A percentile compares a stretch with the other conserved stretches of the same genome.
Conservation (phyloP, 2,797 vertebrate species). For the Ceyx erithaca region DNA sequence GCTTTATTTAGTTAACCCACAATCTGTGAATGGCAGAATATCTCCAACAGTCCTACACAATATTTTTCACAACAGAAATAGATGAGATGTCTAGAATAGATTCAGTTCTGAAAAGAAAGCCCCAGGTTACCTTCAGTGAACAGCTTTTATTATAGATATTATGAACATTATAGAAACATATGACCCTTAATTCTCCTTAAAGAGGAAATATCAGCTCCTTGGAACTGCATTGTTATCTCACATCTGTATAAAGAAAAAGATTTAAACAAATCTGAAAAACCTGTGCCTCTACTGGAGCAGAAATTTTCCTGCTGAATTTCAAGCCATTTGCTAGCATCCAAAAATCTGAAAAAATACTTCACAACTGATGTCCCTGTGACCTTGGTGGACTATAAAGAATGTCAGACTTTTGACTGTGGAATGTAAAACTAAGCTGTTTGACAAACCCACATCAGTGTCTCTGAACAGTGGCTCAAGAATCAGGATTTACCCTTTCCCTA, state of each 20-base stretch:
- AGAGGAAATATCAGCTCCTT: constrained; percentile 3
- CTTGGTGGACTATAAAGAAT: constrained; percentile 43
- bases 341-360: constrained; percentile 20
- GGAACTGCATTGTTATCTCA: neutral
- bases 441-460: constrained; percentile 30
- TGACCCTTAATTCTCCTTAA: constrained; percentile 49
- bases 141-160: neutral
- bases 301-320: constrained; percentile 18
- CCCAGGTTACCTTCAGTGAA: neutral
- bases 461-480: constrained; percentile 34
- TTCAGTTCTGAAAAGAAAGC: neutral
- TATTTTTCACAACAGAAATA: neutral
- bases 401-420: constrained; percentile 38
- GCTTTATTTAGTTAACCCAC: neutral
- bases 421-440: constrained; percentile 48
- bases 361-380: constrained; percentile 14
- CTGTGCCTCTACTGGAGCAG: neutral
- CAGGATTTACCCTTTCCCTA: constrained; percentile 18
- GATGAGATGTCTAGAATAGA: neutral
- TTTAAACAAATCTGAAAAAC: neutral
- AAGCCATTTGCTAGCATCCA: constrained; percentile 3
- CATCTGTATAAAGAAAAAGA: neutral
- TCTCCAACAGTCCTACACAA: neutral
- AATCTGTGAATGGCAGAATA: neutral
- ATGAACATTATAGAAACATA: constrained; percentile 6